Evolutionary conservation across 2,113 vertebrate genomes (phyloP).

Genomic region (Notiomystis cincta): DNA sequence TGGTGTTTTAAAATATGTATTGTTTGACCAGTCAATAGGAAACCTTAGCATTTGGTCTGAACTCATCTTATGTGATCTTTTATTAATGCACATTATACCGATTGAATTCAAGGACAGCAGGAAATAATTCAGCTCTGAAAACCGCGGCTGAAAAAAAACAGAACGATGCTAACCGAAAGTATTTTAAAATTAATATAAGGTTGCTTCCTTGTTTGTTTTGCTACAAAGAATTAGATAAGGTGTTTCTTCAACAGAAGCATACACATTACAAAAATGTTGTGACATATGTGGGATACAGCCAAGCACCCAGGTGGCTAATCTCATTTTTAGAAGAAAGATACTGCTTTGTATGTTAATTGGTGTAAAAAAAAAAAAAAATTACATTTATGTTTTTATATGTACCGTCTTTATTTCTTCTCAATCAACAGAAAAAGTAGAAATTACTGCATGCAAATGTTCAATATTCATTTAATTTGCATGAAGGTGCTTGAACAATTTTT

Average conservation of each 20-base stretch:
- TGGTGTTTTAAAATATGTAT: conserved; percentile 60
- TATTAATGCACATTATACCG: conserved; percentile 77
- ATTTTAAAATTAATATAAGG: conserved; percentile 58
- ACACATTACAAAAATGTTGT: conserved; percentile 73
- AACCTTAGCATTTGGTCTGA: conserved; percentile 69
- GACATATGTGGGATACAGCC: conserved; percentile 83
- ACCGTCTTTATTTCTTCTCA: conserved; percentile 74
- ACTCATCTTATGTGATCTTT: conserved; percentile 77
- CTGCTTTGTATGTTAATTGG: conserved; percentile 82
- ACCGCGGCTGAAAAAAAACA: conserved; percentile 48
- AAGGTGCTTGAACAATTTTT: conserved; percentile 97
- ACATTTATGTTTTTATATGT: conserved; percentile 65
- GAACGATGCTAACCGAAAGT: conserved; percentile 52
- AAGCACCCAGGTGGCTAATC: conserved; percentile 93
- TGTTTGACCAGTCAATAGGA: conserved; percentile 76
- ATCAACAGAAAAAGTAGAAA: conserved; percentile 81
- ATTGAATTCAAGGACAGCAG: conserved; percentile 73
- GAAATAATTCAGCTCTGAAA: conserved; percentile 70
- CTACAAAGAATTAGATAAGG: conserved; percentile 60
- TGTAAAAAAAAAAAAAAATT: conserved; percentile 70
- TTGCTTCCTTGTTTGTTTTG: conserved; percentile 66
- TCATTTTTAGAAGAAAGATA: conserved; percentile 83
- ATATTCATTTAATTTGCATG: conserved; percentile 94
- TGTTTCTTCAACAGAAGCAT: conserved; percentile 62
- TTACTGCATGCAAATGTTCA: conserved; percentile 79